Evolutionary conservation across 2,888 invertebrate species (phyloP).

Genomic region (Phytoseiulus persimilis): DNA sequence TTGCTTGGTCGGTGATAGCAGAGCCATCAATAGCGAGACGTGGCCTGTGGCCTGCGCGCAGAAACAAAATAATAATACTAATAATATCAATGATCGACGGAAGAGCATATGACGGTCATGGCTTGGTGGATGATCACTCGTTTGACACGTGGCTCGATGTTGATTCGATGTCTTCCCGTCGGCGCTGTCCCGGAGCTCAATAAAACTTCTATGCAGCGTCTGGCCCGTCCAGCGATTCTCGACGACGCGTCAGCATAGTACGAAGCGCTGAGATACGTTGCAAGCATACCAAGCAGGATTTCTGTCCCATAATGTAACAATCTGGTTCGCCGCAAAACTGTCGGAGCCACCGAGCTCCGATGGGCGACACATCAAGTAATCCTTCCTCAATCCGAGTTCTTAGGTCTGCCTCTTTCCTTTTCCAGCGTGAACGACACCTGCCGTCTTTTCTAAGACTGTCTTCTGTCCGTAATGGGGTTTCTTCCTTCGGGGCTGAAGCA

Average conservation of each 20-base stretch:
- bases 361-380: too few species aligned
- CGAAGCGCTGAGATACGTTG: not conserved
- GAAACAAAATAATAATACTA: conserved; percentile 5
- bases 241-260: not conserved
- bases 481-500: not conserved
- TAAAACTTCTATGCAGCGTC: not conserved
- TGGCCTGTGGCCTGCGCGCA: not conserved
- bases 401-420: not conserved
- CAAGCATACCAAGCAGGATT: not conserved
- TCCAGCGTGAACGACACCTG: not conserved
- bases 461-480: not conserved
- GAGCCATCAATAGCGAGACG: not conserved
- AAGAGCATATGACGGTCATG: not conserved
- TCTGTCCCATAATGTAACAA: not conserved
- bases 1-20: not conserved
- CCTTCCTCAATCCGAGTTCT: too few species aligned
- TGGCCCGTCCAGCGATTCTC: not conserved
- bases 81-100: not conserved
- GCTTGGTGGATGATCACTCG: not conserved
- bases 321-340: not conserved
- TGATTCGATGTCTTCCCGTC: not conserved
- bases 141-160: not conserved
- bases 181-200: not conserved
- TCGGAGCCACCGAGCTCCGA: not conserved
- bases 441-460: not conserved